Evolutionary conservation across 2,888 invertebrate species (phyloP).

Genomic region (Drosophila acutilabella): DNA sequence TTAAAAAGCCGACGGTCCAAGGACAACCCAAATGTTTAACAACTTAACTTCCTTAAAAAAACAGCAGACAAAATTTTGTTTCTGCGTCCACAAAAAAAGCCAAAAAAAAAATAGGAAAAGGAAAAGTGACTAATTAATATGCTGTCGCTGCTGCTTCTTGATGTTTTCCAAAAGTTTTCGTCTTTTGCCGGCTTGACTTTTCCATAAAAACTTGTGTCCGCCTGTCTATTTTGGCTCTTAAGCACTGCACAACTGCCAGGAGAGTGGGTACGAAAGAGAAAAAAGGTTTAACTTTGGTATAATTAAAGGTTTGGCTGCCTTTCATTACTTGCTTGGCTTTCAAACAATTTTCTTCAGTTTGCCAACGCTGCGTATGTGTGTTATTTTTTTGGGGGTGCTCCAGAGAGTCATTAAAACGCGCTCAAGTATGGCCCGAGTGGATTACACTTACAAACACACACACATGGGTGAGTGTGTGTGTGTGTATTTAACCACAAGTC

Average conservation of each 20-base stretch:
- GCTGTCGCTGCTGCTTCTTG: constrained; percentile 35
- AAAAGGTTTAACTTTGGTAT: constrained; percentile 58
- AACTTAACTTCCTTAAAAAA: constrained; percentile 32
- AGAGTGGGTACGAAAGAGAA: neutral
- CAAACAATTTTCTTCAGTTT: constrained; percentile 23
- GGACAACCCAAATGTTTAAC: constrained; percentile 19
- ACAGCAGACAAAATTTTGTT: constrained; percentile 24
- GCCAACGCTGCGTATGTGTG: constrained; percentile 53
- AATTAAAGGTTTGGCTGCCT: constrained; percentile 65
- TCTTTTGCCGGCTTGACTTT: constrained; percentile 35
- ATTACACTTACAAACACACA: neutral
- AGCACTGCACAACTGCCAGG: constrained; percentile 22
- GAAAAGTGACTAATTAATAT: constrained; percentile 68
- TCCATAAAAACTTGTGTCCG: constrained; percentile 27
- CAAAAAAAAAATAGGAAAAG: constrained; percentile 13
- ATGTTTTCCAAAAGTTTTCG: constrained; percentile 48
- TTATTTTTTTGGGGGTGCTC: constrained; percentile 49
- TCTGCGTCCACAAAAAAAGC: neutral
- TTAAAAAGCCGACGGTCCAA: constrained; percentile 19
- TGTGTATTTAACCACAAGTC: constrained; percentile 31
- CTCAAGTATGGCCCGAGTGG: constrained; percentile 54
- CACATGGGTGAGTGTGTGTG: constrained; percentile 2
- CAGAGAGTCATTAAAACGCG: constrained; percentile 73
- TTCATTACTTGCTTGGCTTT: constrained; percentile 52
- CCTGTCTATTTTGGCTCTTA: constrained; percentile 23